These are phyloP conservation scores for Nyctibius grandis DNA, from an alignment of 2,797 vertebrate genomes.

Conservation along the genomic window DNA sequence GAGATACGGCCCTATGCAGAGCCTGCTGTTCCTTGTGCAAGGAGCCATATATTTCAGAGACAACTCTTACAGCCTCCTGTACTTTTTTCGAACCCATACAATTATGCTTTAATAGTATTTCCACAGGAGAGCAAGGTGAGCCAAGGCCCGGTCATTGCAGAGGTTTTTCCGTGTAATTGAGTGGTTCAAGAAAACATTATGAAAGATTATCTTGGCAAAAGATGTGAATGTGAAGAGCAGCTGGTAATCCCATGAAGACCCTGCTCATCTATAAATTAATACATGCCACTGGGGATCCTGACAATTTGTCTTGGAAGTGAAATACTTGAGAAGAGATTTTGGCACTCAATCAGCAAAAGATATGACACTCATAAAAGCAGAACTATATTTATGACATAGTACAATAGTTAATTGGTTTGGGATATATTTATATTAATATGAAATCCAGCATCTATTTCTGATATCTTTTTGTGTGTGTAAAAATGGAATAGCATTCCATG, in stretches of 20 bases:
- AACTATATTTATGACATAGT: not conserved
- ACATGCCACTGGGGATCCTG: not conserved
- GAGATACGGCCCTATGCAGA: not conserved
- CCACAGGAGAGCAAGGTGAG: conserved; percentile 15
- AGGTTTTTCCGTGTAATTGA: conserved; percentile 26
- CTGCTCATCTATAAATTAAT: conserved; percentile 26
- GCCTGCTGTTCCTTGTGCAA: not conserved
- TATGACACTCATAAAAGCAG: not conserved
- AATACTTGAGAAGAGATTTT: conserved; percentile 24
- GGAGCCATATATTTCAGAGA: not conserved
- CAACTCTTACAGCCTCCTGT: not conserved
- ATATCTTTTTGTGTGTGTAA: not conserved
- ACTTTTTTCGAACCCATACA: not conserved
- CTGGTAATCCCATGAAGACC: conserved; percentile 42
- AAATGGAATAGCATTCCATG: not conserved
- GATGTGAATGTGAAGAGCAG: conserved; percentile 45
- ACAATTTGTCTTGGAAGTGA: conserved; percentile 26
- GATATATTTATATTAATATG: not conserved
- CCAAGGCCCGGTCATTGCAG: not conserved
- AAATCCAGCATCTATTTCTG: not conserved
- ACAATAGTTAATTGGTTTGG: not conserved
- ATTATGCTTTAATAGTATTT: conserved; percentile 26
- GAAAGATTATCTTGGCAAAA: conserved; percentile 33
- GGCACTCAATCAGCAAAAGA: not conserved
- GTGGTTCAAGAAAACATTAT: conserved; percentile 1